Conservation (phyloP, 2,113 vertebrate genomes). For the Gymnarchus niloticus region DNA sequence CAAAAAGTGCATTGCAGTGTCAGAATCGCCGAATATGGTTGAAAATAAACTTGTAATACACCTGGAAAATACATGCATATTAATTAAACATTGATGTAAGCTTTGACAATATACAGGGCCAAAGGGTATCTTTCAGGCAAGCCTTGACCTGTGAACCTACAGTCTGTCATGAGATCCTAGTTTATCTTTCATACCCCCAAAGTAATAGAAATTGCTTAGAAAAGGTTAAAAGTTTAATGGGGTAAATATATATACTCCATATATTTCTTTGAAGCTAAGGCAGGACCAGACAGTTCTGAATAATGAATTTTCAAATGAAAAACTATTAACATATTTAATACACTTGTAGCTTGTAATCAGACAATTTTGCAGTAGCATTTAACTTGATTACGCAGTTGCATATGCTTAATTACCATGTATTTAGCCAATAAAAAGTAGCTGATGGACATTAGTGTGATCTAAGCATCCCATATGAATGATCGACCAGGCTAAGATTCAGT, state of each 20-base stretch:
- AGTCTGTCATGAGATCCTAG: not conserved
- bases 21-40: no score
- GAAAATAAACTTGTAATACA: no score
- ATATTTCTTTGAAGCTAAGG: not conserved
- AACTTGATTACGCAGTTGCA: not conserved
- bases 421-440: not conserved
- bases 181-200: not conserved
- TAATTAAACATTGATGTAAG: not conserved
- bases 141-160: not conserved
- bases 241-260: not conserved
- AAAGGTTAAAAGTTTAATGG: not conserved
- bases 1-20: no score
- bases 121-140: slow-evolving; percentile 5
- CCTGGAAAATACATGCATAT: not conserved
- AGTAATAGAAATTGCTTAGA: not conserved
- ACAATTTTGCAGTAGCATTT: not conserved
- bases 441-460: not conserved
- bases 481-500: not conserved
- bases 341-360: no score
- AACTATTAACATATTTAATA: no score
- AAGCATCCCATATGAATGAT: not conserved
- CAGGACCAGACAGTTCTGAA: not conserved
- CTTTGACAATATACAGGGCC: not conserved
- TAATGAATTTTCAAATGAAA: not conserved
- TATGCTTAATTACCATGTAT: not conserved